Evolutionary conservation across 2,888 invertebrate genomes (phyloP).

Genomic region (Pammene aurita): DNA sequence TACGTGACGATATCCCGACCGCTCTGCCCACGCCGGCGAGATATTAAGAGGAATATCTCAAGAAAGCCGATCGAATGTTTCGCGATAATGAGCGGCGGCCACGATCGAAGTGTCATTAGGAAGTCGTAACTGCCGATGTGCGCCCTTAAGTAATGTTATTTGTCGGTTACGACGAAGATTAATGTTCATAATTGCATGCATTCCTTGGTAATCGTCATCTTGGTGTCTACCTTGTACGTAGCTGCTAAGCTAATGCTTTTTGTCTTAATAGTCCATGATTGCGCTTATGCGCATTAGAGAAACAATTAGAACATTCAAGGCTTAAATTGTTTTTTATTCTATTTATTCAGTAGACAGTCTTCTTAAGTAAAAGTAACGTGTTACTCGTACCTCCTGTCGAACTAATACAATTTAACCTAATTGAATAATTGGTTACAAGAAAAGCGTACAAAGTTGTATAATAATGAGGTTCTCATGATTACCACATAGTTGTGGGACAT

Average conservation of each 20-base stretch:
- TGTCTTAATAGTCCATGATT: constrained; percentile 29
- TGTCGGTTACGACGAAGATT: constrained; percentile 67
- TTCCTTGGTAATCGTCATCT: constrained; percentile 42
- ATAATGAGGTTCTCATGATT: constrained; percentile 50
- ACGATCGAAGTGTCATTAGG: constrained; percentile 83
- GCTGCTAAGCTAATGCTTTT: constrained; percentile 22
- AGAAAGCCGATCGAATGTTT: constrained; percentile 78
- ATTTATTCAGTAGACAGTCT: not conserved
- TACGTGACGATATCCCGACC: constrained; percentile 82
- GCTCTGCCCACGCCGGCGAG: constrained; percentile 67
- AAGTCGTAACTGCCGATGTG: constrained; percentile 78
- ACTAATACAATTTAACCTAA: constrained; percentile 1
- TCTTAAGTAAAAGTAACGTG: not conserved
- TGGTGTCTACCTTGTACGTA: constrained; percentile 46
- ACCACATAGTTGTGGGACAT: constrained; percentile 57
- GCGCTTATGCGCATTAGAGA: not conserved
- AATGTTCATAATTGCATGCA: constrained; percentile 73
- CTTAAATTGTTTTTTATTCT: constrained; percentile 2
- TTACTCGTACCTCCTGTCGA: not conserved
- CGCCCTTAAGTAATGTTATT: constrained; percentile 75
- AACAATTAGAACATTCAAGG: not conserved
- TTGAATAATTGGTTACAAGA: constrained; percentile 5
- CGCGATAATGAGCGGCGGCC: constrained; percentile 78
- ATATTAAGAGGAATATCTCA: constrained; percentile 81
- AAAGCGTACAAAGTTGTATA: constrained; percentile 21